These are phyloP conservation scores for Cyclura pinguis DNA, from an alignment of 2,797 vertebrate species.

Conservation along the genomic window DNA sequence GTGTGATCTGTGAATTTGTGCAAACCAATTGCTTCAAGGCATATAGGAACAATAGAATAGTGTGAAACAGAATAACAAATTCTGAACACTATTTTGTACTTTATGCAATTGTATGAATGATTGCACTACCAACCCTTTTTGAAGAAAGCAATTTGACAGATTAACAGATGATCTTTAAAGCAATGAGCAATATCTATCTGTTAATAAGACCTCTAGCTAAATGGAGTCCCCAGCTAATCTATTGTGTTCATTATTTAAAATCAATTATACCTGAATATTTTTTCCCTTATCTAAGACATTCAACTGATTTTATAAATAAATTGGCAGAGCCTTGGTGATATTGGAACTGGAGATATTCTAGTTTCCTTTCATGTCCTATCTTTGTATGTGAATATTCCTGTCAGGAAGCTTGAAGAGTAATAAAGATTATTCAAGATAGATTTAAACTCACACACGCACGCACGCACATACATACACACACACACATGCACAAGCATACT, in stretches of 20 bases:
- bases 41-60: no score
- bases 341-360: background rate
- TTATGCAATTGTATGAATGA: background rate
- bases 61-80: background rate
- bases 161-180: background rate
- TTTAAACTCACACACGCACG: no score
- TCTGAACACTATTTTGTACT: background rate
- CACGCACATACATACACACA: no score
- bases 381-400: background rate
- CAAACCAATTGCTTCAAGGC: background rate
- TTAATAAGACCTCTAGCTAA: background rate
- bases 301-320: slow-evolving; percentile 1
- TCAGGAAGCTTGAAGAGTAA: background rate
- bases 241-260: background rate
- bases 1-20: background rate
- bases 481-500: no score
- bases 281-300: background rate
- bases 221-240: background rate
- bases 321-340: background rate
- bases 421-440: background rate
- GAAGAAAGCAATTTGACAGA: background rate
- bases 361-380: background rate
- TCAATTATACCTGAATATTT: slow-evolving; percentile 9
- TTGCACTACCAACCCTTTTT: background rate
- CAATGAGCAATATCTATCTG: background rate